These are phyloP conservation scores for Albula glossodonta DNA, from an alignment of 2,113 vertebrate genomes.

Conservation along the genomic window DNA sequence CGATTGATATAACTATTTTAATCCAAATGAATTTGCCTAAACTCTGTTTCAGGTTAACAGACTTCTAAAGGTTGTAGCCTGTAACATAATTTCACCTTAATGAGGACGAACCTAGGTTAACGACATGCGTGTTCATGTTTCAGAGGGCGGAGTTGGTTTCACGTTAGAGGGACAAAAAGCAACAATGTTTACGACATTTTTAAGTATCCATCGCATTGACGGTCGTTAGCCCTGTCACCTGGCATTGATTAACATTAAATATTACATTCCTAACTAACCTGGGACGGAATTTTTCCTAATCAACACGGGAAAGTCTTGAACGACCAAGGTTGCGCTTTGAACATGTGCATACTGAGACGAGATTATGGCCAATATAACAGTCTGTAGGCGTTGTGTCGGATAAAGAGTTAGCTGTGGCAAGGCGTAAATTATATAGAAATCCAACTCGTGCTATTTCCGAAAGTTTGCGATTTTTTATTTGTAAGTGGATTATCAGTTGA, in stretches of 20 bases:
- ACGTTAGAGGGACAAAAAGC: conserved; percentile 55
- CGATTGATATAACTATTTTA: conserved; percentile 57
- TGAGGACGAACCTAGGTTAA: conserved; percentile 73
- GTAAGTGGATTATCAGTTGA: neutral
- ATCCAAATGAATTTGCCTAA: conserved; percentile 55
- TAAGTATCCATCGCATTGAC: conserved; percentile 73
- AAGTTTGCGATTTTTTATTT: neutral
- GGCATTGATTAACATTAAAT: conserved; percentile 69
- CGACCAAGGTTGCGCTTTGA: neutral
- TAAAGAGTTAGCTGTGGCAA: neutral
- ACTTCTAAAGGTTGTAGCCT: conserved; percentile 51
- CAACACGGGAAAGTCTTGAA: conserved; percentile 21
- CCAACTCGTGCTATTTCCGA: neutral
- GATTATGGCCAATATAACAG: neutral
- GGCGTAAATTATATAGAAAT: neutral
- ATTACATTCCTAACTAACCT: conserved; percentile 58
- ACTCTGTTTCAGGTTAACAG: conserved; percentile 62
- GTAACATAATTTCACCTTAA: conserved; percentile 69
- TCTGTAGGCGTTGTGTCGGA: neutral
- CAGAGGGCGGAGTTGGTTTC: conserved; percentile 52
- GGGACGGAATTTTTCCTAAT: conserved; percentile 43
- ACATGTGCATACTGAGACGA: neutral
- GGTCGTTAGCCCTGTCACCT: conserved; percentile 63
- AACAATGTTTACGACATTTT: conserved; percentile 71
- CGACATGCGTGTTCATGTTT: conserved; percentile 63